These are phyloP conservation scores for Lutjanus campechanus DNA, from an alignment of 2,797 vertebrate species.

Conservation along the genomic window DNA sequence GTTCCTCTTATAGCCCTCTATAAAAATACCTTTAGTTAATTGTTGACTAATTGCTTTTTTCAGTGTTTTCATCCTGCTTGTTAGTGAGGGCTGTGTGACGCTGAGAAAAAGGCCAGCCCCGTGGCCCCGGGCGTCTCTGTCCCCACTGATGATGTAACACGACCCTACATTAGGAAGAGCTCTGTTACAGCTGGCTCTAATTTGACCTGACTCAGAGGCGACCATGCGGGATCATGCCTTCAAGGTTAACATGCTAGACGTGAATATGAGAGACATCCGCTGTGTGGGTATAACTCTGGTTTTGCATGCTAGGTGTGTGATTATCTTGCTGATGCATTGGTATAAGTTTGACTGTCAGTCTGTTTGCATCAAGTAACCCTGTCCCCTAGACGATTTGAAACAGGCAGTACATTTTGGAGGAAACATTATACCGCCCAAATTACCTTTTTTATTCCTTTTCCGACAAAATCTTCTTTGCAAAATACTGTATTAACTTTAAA, in stretches of 20 bases:
- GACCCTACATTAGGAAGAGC: conserved; percentile 36
- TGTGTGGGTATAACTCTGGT: conserved; percentile 16
- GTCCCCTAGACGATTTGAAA: too few species aligned
- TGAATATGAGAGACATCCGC: conserved; percentile 33
- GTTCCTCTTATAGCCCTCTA: not conserved
- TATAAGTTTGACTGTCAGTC: not conserved
- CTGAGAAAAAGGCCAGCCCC: conserved; percentile 18
- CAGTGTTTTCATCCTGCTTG: conserved; percentile 10
- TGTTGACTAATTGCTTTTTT: conserved; percentile 2
- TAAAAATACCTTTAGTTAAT: not conserved
- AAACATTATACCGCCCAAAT: too few species aligned
- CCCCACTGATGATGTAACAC: conserved; percentile 36
- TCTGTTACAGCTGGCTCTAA: conserved; percentile 38
- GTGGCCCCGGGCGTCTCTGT: conserved; percentile 2
- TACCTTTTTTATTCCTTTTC: too few species aligned
- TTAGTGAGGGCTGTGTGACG: conserved; percentile 12
- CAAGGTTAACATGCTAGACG: conserved; percentile 42
- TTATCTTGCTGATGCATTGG: conserved; percentile 5
- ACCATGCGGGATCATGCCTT: conserved; percentile 13
- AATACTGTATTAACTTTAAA: too few species aligned
- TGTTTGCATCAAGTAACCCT: not conserved
- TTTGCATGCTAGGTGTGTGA: conserved; percentile 17
- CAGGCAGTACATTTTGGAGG: too few species aligned
- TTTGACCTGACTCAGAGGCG: conserved; percentile 42
- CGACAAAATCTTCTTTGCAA: not conserved